Evolutionary conservation across 2,797 vertebrate species (phyloP), one percentile per base, ranked within the genome.

Genomic region (Huso huso): DNA sequence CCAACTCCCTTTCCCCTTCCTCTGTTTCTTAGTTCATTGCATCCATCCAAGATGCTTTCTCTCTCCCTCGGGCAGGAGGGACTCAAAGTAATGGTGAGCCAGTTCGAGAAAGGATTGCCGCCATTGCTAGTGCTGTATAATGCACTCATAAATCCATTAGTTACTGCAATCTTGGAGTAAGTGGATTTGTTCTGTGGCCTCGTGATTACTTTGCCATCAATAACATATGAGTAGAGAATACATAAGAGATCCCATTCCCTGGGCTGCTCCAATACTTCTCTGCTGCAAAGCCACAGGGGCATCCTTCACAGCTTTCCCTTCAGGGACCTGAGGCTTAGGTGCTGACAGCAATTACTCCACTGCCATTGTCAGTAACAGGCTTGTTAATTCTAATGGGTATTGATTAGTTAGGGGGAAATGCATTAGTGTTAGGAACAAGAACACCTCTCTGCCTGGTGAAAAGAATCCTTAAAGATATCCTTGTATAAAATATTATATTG

Each of bases 131-230:
- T 62, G 78, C 82, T 79, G 83, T 89, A 87, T 84, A 86, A 83
- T 90, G 85, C 76, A 78, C 84, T 91, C 80, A 82, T 86, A 91
- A 92, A 91, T 87, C 90, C 85, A 88, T 90, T 89, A 87, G 86
- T 91, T 87, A 83, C 83, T 87, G 83, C 82, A 86, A 87, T 82
- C 79, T 74, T 78, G 74, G 87, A 83, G 82, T 70, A 82, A 92
- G 86, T 81, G 86, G 88, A 86, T 91, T 87, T 88, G 79, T 81
- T 85, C 78, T 80, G 74, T 73, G 82, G 88, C 86, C 87, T 85
- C 76, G 80, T 85, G 89, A 89, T 90, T 84, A 87, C 87, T 84
- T 77, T 81, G 78, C 81, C 80, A 87, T 91, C 90, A 86, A 88
- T 91, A 89, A 89, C 80, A 83, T 79, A 87, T 82, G 85, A 84